These are phyloP conservation scores for Crocuta crocuta DNA, from an alignment of 2,113 vertebrate species.

Conservation along the genomic window DNA sequence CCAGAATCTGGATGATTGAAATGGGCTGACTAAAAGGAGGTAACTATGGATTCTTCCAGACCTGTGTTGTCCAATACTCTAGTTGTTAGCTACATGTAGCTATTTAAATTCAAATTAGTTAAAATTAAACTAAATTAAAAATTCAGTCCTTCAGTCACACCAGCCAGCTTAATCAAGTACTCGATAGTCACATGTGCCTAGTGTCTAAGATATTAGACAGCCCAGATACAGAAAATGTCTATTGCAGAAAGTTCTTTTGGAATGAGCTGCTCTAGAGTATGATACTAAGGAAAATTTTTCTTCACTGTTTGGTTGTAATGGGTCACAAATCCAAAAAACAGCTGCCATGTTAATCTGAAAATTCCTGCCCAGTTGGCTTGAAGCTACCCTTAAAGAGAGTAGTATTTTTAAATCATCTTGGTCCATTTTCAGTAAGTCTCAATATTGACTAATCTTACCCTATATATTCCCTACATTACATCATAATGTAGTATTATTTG, in stretches of 20 bases:
- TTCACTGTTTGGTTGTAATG: neutral
- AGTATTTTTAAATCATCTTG: neutral
- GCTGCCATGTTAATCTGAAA: neutral
- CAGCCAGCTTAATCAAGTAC: neutral
- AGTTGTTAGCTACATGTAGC: neutral
- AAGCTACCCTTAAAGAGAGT: neutral
- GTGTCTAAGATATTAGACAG: neutral
- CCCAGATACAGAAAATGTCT: neutral
- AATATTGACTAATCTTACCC: neutral
- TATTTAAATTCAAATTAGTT: neutral
- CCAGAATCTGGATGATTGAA: neutral
- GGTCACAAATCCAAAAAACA: neutral
- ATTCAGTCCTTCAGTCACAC: neutral
- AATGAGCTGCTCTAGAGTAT: neutral
- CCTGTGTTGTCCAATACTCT: neutral
- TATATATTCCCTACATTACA: neutral
- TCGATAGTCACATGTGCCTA: neutral
- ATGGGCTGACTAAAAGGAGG: neutral
- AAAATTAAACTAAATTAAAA: slow-evolving; percentile 3
- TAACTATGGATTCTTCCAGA: neutral
- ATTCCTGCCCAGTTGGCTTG: neutral
- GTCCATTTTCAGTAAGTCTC: neutral
- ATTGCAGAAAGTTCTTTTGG: neutral
- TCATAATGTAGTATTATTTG: neutral
- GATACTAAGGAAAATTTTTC: neutral